Conservation (phyloP, 2,113 vertebrate genomes). For the Pomatostomus ruficeps region DNA sequence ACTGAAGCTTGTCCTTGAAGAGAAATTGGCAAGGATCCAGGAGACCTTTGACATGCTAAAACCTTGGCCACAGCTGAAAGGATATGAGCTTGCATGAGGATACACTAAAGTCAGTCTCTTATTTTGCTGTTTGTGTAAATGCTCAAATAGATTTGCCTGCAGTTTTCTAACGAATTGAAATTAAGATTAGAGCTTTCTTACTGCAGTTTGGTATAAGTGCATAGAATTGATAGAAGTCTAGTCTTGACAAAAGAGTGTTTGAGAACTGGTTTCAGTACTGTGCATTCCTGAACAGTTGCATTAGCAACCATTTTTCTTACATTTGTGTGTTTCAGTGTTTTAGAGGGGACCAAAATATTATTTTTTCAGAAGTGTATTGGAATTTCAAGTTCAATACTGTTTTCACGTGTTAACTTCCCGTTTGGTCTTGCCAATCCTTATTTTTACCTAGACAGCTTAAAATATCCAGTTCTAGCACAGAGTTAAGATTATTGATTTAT, state of each 20-base stretch:
- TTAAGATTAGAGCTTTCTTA: neutral
- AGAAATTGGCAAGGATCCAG: neutral
- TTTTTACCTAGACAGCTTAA: neutral
- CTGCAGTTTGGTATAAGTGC: neutral
- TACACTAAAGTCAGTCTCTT: neutral
- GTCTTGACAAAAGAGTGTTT: neutral
- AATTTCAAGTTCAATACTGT: neutral
- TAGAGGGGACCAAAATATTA: neutral
- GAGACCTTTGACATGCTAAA: neutral
- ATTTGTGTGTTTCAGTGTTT: neutral
- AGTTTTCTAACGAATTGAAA: neutral
- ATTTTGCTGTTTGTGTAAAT: neutral
- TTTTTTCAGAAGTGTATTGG: neutral
- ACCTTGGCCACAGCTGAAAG: neutral
- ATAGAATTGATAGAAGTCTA: neutral
- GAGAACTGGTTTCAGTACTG: neutral
- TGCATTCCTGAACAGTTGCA: neutral
- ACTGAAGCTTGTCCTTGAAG: neutral
- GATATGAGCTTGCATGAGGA: neutral
- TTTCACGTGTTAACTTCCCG: neutral
- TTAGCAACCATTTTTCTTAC: neutral
- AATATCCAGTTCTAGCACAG: neutral
- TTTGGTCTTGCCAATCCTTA: neutral
- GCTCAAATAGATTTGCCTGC: neutral
- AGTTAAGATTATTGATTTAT: neutral